A percentile compares a stretch with the other conserved stretches of the same genome.
Conservation (phyloP, 2,113 vertebrate species). For the Chamaea fasciata region DNA sequence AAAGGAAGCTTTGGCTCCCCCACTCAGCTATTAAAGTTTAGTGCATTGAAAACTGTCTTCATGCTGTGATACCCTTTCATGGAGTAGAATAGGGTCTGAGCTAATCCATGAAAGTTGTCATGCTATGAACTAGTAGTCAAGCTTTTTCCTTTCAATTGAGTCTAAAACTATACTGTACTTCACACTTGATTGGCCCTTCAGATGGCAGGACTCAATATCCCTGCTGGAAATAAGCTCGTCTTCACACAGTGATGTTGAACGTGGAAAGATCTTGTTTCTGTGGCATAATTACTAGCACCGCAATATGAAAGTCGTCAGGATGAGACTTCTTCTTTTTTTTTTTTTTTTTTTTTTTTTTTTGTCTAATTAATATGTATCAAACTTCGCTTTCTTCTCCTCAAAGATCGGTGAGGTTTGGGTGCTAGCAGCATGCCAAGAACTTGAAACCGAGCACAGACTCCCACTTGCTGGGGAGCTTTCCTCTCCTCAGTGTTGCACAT, state of each 20-base stretch:
- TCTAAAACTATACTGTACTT: conserved; percentile 92
- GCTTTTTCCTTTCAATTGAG: conserved; percentile 95
- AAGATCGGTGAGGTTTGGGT: conserved; percentile 6
- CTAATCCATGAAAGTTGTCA: conserved; percentile 99
- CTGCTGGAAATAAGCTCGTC: conserved; percentile 90
- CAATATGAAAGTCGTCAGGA: conserved; percentile 71
- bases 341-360: not conserved
- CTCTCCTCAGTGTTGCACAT: conserved; percentile 41
- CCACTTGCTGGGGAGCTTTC: conserved; percentile 24
- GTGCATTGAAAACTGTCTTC: conserved; percentile 93
- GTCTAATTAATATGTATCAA: conserved; percentile 46
- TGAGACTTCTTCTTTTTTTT: not conserved
- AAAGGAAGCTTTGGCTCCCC: conserved; percentile 86
- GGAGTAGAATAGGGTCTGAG: conserved; percentile 94
- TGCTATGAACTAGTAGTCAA: conserved; percentile 94
- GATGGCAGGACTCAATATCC: conserved; percentile 90
- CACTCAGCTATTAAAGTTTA: conserved; percentile 96
- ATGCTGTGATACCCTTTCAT: conserved; percentile 97
- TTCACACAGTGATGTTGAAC: conserved; percentile 85
- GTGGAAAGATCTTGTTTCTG: conserved; percentile 89
- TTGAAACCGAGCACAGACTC: not conserved
- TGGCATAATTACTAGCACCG: conserved; percentile 84
- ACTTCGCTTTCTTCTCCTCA: conserved; percentile 20
- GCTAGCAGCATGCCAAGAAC: not conserved
- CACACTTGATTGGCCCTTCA: conserved; percentile 97